phyloP scores from a whole-genome alignment of 2,797 vertebrate genomes.

The Streptopelia turtur region DNA sequence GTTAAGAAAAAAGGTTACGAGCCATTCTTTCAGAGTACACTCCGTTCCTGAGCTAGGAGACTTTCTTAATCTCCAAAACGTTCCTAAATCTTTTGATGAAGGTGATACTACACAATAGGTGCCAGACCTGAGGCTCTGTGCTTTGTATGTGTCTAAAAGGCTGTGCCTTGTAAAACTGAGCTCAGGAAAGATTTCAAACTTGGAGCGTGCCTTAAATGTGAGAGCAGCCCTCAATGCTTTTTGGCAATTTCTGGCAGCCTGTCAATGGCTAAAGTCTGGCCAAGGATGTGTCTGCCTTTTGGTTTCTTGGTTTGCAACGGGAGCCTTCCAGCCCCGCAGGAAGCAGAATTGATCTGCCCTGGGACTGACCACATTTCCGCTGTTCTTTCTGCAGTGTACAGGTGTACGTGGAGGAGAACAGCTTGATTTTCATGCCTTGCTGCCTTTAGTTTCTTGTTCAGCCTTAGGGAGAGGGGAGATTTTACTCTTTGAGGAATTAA shows the following conservation, averaged over 20 bases:
- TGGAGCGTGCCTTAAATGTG: not conserved
- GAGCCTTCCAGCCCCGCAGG: not conserved
- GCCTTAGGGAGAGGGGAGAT: not conserved
- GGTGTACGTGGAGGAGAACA: not conserved
- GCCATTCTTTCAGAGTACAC: not conserved
- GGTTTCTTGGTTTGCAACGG: not conserved
- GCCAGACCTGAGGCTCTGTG: slow-evolving; percentile 14
- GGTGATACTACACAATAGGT: not conserved
- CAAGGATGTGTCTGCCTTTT: slow-evolving; percentile 24
- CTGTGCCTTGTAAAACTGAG: not conserved
- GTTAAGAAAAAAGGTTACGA: slow-evolving; percentile 6
- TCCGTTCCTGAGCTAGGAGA: not conserved
- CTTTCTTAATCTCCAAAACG: not conserved
- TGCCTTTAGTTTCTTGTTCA: not conserved
- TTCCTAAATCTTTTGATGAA: slow-evolving; percentile 4
- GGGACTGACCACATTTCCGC: not conserved
- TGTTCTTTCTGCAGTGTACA: not conserved
- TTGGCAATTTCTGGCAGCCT: slow-evolving; percentile 12
- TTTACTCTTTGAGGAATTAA: not conserved
- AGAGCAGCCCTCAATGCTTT: not conserved
- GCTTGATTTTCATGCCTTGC: not conserved
- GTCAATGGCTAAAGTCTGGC: slow-evolving; percentile 12
- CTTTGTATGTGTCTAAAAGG: not conserved
- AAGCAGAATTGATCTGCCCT: not conserved
- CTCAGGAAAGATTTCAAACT: not conserved